Percentiles rank a stretch among this genome's conserved stretches.
These are phyloP conservation scores for Drosophila antonietae DNA, from an alignment of 2,888 invertebrate species.

Conservation along the genomic window DNA sequence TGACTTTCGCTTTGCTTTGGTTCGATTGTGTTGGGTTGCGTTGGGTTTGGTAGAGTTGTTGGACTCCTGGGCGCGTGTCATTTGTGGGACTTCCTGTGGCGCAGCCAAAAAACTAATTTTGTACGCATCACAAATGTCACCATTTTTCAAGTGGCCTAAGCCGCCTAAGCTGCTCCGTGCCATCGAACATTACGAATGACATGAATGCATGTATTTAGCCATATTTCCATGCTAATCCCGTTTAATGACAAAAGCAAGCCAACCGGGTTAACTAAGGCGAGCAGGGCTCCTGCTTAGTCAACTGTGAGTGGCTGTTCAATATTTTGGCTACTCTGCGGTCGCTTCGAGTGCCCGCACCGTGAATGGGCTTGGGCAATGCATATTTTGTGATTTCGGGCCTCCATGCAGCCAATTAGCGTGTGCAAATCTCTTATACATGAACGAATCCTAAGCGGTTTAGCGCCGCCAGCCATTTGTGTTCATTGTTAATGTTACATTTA, in stretches of 20 bases:
- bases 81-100: slow-evolving; percentile 69
- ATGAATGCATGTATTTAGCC: slow-evolving; percentile 23
- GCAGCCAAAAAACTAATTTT: slow-evolving; percentile 64
- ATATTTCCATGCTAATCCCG: slow-evolving; percentile 70
- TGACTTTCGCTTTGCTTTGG: slow-evolving; percentile 50
- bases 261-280: slow-evolving; percentile 34
- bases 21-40: not conserved
- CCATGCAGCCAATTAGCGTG: slow-evolving; percentile 71
- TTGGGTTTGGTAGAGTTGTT: slow-evolving; percentile 2
- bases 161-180: slow-evolving; percentile 66
- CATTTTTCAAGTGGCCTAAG: slow-evolving; percentile 73
- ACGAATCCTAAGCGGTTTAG: slow-evolving; percentile 73
- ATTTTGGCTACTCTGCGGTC: slow-evolving; percentile 78
- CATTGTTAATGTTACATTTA: slow-evolving; percentile 45
- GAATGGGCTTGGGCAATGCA: slow-evolving; percentile 26
- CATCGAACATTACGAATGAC: slow-evolving; percentile 14
- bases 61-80: slow-evolving; percentile 56
- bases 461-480: slow-evolving; percentile 28
- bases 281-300: slow-evolving; percentile 43
- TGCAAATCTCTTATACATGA: slow-evolving; percentile 74
- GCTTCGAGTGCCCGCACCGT: slow-evolving; percentile 53
- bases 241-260: slow-evolving; percentile 71
- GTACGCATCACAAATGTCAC: slow-evolving; percentile 71
- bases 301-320: slow-evolving; percentile 56
- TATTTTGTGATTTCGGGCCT: slow-evolving; percentile 25